phyloP scores from a whole-genome alignment of 2,888 invertebrate species.

The Pilophorus perplexus region DNA sequence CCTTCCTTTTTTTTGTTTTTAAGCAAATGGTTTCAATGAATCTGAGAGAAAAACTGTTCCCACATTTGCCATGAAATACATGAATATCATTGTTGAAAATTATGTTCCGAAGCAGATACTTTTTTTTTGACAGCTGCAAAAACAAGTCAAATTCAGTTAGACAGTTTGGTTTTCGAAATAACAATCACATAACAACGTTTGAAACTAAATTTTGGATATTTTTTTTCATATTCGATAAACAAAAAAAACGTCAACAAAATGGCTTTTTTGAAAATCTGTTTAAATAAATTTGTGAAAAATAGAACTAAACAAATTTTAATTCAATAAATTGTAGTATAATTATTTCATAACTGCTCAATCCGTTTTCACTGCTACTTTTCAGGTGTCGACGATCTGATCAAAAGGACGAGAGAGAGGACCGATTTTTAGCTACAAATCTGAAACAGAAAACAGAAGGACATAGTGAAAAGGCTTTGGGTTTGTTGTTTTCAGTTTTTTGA shows the following conservation, averaged over 20 bases:
- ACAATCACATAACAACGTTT: no score
- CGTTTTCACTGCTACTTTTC: slow-evolving; percentile 35
- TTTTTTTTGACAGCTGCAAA: background rate
- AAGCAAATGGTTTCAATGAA: slow-evolving; percentile 33
- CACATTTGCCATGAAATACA: slow-evolving; percentile 29
- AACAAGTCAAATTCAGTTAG: slow-evolving; percentile 3
- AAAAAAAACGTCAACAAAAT: background rate
- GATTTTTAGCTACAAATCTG: slow-evolving; percentile 34
- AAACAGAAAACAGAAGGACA: background rate
- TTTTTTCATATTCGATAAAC: background rate
- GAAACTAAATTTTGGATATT: no score
- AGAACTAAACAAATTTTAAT: slow-evolving; percentile 25
- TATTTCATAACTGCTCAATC: slow-evolving; percentile 35
- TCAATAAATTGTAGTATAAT: slow-evolving; percentile 16
- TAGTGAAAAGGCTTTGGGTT: background rate
- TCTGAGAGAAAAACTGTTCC: slow-evolving; percentile 25
- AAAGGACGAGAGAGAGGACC: slow-evolving; percentile 23
- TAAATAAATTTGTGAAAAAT: background rate
- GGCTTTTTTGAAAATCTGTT: background rate
- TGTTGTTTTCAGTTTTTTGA: background rate
- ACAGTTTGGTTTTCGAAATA: background rate
- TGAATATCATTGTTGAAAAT: background rate
- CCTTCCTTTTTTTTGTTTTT: no score
- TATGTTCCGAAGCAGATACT: slow-evolving; percentile 15
- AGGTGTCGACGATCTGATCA: slow-evolving; percentile 31